phyloP scores from a whole-genome alignment of 2,888 invertebrate species.

The Rhagophthalmus giganteus region DNA sequence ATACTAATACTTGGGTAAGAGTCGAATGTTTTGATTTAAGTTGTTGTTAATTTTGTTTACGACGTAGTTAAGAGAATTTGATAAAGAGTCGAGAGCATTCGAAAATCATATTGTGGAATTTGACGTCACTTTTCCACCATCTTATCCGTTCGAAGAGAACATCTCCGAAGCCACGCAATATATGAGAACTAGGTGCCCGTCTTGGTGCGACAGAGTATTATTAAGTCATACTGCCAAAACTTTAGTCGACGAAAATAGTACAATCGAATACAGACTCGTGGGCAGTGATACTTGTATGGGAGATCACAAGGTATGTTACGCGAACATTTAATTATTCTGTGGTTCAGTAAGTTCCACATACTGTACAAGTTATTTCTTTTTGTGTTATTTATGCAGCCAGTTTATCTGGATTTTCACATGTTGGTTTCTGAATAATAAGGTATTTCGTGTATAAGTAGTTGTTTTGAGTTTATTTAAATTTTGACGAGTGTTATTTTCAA shows the following conservation, averaged over 20 bases:
- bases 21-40: too few relatives aligned
- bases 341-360: constrained; percentile 21
- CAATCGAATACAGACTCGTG: constrained; percentile 78
- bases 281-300: constrained; percentile 91
- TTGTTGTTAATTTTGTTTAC: too few relatives aligned
- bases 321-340: too few relatives aligned
- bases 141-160: constrained; percentile 96
- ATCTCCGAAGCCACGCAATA: constrained; percentile 79
- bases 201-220: constrained; percentile 96
- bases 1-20: constrained; percentile 70
- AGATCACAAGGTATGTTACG: constrained; percentile 93
- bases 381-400: constrained; percentile 59
- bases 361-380: constrained; percentile 34
- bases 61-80: constrained; percentile 86
- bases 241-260: constrained; percentile 59
- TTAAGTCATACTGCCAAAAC: constrained; percentile 78
- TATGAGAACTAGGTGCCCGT: constrained; percentile 95
- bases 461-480: too few relatives aligned
- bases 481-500: too few relatives aligned
- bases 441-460: constrained; percentile 33
- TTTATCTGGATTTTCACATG: constrained; percentile 64
- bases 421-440: constrained; percentile 47
- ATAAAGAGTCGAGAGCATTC: constrained; percentile 82
- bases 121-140: constrained; percentile 88
- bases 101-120: constrained; percentile 82